Conservation (phyloP, 2,113 vertebrate species). For the Prunella fulvescens region DNA sequence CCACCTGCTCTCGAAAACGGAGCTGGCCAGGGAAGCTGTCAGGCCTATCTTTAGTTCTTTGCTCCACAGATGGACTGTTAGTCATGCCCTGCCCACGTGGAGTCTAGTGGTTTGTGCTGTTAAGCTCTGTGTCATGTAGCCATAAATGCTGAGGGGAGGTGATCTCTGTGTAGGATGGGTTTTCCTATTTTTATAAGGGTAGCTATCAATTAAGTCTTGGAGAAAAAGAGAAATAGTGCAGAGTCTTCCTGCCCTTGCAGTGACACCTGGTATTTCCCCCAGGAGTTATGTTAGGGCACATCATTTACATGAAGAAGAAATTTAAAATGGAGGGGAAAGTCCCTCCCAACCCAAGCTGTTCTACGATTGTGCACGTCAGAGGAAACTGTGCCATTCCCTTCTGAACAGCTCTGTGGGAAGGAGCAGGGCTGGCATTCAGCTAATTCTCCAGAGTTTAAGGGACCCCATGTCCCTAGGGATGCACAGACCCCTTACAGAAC, state of each 20-base stretch:
- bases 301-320: not conserved
- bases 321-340: not conserved
- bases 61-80: slow-evolving; percentile 23
- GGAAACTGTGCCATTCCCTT: not conserved
- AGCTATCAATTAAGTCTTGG: not conserved
- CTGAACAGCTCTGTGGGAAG: not conserved
- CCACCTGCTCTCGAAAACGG: not conserved
- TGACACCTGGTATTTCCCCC: not conserved
- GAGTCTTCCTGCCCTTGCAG: not conserved
- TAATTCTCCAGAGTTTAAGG: not conserved
- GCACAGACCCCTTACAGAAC: fast-evolving
- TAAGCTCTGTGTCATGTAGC: not conserved
- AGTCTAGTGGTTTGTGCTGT: not conserved
- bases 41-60: not conserved
- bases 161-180: not conserved
- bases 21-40: not conserved
- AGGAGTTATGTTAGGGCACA: not conserved
- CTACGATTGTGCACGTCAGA: not conserved
- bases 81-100: slow-evolving; percentile 27
- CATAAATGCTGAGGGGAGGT: not conserved
- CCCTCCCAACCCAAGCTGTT: not conserved
- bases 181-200: not conserved
- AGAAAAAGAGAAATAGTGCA: not conserved
- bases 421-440: not conserved
- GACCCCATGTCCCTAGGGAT: not conserved